Evolutionary conservation across 2,888 invertebrate genomes (phyloP).

Genomic region (Chalcosyrphus nemorum): DNA sequence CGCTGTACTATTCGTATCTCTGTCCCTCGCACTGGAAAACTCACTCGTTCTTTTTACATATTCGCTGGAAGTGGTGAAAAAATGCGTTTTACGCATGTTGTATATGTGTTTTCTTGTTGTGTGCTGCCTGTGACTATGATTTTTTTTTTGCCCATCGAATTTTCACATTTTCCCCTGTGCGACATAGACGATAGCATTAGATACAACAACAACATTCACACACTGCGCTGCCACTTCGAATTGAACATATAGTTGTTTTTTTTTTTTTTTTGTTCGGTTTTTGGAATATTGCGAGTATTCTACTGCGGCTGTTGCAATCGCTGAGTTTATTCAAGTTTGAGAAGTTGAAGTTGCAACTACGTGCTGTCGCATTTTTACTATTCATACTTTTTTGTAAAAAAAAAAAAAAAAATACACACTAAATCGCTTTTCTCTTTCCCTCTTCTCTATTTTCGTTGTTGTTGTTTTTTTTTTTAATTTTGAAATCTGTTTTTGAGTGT

Average conservation of each 20-base stretch:
- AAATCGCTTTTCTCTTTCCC: conserved; percentile 9
- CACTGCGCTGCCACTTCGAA: conserved; percentile 62
- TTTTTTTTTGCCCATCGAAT: conserved; percentile 67
- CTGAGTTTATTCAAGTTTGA: conserved; percentile 72
- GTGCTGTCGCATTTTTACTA: conserved; percentile 64
- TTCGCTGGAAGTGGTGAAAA: conserved; percentile 58
- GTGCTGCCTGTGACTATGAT: conserved; percentile 33
- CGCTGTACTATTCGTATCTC: conserved; percentile 2
- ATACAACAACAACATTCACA: conserved; percentile 44
- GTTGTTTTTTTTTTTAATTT: conserved; percentile 1
- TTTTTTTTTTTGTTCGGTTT: conserved; percentile 27
- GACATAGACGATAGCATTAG: conserved; percentile 28
- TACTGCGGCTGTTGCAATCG: conserved; percentile 67
- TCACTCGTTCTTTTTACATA: conserved; percentile 16
- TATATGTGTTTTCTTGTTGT: conserved; percentile 51
- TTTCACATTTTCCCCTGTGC: conserved; percentile 71
- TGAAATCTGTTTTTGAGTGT: not conserved
- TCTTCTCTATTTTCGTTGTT: not conserved
- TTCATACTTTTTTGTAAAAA: conserved; percentile 25
- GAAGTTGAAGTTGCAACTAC: conserved; percentile 73
- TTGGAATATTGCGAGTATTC: conserved; percentile 71
- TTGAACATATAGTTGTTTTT: conserved; percentile 36
- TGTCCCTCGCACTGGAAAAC: conserved; percentile 32
- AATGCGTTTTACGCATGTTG: conserved; percentile 64
- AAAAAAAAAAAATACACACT: conserved; percentile 33